Evolutionary conservation across 64 coral and sea anemone species (phyloP).

Genomic region (Montipora capricornis): DNA sequence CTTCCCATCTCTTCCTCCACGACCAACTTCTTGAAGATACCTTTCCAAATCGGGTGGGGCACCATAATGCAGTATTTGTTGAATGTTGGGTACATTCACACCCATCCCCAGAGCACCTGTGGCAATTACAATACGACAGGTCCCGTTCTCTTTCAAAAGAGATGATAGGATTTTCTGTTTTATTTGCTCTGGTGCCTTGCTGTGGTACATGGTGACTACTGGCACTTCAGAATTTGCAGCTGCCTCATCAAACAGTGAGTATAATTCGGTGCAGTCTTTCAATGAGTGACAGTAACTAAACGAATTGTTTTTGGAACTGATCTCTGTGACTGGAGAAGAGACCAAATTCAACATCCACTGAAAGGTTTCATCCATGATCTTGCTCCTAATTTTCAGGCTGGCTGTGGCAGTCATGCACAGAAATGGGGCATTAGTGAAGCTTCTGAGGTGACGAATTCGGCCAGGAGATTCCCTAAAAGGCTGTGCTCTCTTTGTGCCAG

Average conservation of each 20-base stretch:
- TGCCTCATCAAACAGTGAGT: slow-evolving; percentile 11
- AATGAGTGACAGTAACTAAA: slow-evolving; percentile 47
- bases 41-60: background rate
- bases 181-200: slow-evolving; percentile 39
- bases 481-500: background rate
- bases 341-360: background rate
- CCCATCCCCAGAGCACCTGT: slow-evolving; percentile 60
- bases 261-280: slow-evolving; percentile 46
- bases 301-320: slow-evolving; percentile 26
- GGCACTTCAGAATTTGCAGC: too few relatives aligned
- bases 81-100: slow-evolving; percentile 43
- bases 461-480: slow-evolving; percentile 52
- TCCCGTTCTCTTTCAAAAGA: background rate
- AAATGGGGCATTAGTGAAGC: slow-evolving; percentile 4
- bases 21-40: slow-evolving; percentile 39
- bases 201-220: slow-evolving; percentile 31
- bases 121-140: background rate
- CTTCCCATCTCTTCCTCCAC: slow-evolving; percentile 46
- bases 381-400: background rate
- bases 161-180: background rate
- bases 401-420: slow-evolving; percentile 71
- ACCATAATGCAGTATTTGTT: slow-evolving; percentile 45
- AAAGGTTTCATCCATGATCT: slow-evolving; percentile 7
- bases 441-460: slow-evolving; percentile 41
- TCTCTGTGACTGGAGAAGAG: background rate